Percentiles rank a stretch among this genome's conserved stretches.
Evolutionary conservation across 2,888 invertebrate genomes (phyloP).

Genomic region (Sphinx pinastri): DNA sequence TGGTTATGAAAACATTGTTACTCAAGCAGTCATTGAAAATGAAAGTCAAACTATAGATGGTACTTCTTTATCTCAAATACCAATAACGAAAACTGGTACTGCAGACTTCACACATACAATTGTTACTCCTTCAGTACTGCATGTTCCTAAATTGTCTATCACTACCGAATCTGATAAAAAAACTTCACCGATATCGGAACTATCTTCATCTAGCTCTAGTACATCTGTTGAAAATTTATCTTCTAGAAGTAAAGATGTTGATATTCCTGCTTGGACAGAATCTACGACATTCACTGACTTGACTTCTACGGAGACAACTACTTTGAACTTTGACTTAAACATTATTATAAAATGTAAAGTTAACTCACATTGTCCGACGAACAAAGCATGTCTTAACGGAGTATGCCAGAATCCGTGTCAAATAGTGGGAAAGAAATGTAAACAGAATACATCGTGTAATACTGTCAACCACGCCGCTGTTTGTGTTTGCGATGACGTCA

Average conservation of each 20-base stretch:
- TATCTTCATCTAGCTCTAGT: conserved; percentile 51
- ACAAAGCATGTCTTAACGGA: conserved; percentile 86
- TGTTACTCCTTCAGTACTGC: conserved; percentile 14
- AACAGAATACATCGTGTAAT: conserved; percentile 85
- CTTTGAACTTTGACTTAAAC: conserved; percentile 50
- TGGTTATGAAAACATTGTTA: not conserved
- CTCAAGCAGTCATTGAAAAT: not conserved
- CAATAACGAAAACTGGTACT: not conserved
- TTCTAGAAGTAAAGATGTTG: conserved; percentile 72
- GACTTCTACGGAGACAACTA: conserved; percentile 66
- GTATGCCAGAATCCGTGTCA: conserved; percentile 86
- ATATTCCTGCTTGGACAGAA: conserved; percentile 78
- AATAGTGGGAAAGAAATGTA: conserved; percentile 78
- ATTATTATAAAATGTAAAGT: conserved; percentile 80
- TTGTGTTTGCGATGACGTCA: conserved; percentile 86
- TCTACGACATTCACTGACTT: conserved; percentile 65
- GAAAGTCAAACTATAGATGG: not conserved
- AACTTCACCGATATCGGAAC: conserved; percentile 34
- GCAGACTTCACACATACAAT: not conserved
- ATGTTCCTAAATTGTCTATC: conserved; percentile 21
- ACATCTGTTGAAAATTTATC: conserved; percentile 72
- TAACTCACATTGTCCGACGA: conserved; percentile 85
- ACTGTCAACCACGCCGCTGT: conserved; percentile 85
- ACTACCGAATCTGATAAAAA: conserved; percentile 28
- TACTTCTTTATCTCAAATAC: conserved; percentile 14